Base-by-base conservation (phyloP, 2,113 vertebrate genomes). In the Hippocampus comes region DNA sequence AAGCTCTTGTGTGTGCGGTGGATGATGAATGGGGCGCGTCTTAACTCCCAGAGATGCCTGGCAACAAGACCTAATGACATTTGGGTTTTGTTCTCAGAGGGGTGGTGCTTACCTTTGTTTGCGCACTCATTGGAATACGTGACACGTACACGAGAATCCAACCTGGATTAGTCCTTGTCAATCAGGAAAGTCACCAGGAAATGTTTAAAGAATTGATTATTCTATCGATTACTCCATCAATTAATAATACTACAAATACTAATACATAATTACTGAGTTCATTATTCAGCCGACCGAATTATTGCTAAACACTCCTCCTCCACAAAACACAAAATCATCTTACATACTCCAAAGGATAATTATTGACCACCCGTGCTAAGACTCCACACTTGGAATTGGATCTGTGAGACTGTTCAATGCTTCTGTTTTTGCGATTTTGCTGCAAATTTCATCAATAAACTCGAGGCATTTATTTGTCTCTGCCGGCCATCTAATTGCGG, bases 41-140 rank as follows among this genome's bases (percentile, higher is more conserved):
- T 49, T 34, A 15, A 53, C 67, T 55, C 17, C 10, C 67, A 53
- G 53, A 75, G 69, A 61, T 34, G 59, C 84, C 79, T 86, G 75
- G 83, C 82, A 89, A 90, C 87, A 34, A 63, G 57, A 43, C 70
- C 77, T 72, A 70, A 80, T 84, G 72, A 84, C 73, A 75, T 75
- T 73, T 73, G 69, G 61, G 55, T 51, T 64, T 20, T 14, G 20
- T 71, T 86, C 74, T 57, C 2, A 20, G 86, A 87, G 87, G 82
- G 4, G 20, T n/a, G 21, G 57, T 42, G 15, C 38, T 56, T 56
- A 15, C 51, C 67, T 77, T 60, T 71, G 34, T 79, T 72, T 64
- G 53, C 67, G 64, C 78, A 73, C 74, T 66, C 0, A 67, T 67
- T 75, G 43, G 74, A 23, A 63, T 67, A 43, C 17, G 38, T 34